Base-by-base conservation (phyloP, 2,113 vertebrate species). In the Salvelinus sp. region DNA sequence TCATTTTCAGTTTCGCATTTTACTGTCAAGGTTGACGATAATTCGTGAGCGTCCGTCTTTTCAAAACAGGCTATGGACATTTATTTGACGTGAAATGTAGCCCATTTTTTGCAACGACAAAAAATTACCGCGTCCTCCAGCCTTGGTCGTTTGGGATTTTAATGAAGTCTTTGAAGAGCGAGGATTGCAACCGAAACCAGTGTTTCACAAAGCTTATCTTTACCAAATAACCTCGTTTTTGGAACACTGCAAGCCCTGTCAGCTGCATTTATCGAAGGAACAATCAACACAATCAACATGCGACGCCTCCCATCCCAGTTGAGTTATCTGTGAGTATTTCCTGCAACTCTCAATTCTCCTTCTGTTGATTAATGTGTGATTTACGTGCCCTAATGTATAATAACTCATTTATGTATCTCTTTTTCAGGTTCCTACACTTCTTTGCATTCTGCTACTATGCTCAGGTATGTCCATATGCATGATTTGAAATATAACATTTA, bases 401-500 rank as follows among this genome's bases (percentile, higher is more conserved):
- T 27, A 38, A 20, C 9, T 72, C 12, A 44, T 44, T 44, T 7
- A 44, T 67, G 64, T 74, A 66, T 18, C 70, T 28, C n/a, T 76
- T 81, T 87, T 84, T 84, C 90, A 98, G 97, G 95, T 94, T 97
- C 82, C 92, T 98, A 86, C 96, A 98, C 92, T 93, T 98, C 86
- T 94, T 97, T 89, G 93, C 95, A 38, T 93, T 99, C 86, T 97
- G 94, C 93, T 94, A 95, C 90, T 96, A 95, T 90, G 96, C 96
- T 91, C 96, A 98, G 97, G 97, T 99, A 95, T 88, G 96, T 85
- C 69, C 20, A 57, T 33, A n/a, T 68, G 27, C n/a, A 62, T 62
- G 69, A 2, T 71, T 50, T 71, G 25, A 54, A 71, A 54, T 71
- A 27, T 1, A 18, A 25, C 23, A 12, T 20, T 6, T 69, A 13